Evolutionary conservation across 2,888 invertebrate species (phyloP).

Genomic region (Asteroscopus sphinx): DNA sequence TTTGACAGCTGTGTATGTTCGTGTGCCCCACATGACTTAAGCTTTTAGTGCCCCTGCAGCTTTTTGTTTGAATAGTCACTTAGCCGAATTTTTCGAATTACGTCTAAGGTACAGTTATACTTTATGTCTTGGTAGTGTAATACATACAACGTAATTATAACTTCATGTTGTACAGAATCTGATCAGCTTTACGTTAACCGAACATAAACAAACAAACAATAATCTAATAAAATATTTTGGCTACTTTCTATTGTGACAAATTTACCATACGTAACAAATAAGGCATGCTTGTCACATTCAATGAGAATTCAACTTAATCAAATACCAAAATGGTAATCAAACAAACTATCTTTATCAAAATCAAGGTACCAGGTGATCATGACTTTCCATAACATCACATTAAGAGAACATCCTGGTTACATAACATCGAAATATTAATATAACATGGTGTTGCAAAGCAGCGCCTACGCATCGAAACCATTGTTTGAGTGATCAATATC

Average conservation of each 20-base stretch:
- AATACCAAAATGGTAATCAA: not conserved
- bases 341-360: slow-evolving; percentile 22
- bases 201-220: too few species aligned
- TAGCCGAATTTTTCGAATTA: too few species aligned
- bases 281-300: not conserved
- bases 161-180: too few species aligned
- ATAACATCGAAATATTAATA: slow-evolving; percentile 50
- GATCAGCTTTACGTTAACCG: too few species aligned
- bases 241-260: not conserved
- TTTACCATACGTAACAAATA: not conserved
- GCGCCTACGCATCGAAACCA: slow-evolving; percentile 54
- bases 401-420: slow-evolving; percentile 50
- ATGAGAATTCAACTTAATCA: not conserved
- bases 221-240: too few species aligned
- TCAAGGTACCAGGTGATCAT: slow-evolving; percentile 42
- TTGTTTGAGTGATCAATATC: slow-evolving; percentile 60
- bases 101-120: too few species aligned
- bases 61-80: too few species aligned
- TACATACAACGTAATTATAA: too few species aligned
- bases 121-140: too few species aligned
- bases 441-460: slow-evolving; percentile 50
- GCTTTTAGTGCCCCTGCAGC: too few species aligned
- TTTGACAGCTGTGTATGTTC: slow-evolving; percentile 25
- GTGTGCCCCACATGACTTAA: not conserved
- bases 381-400: slow-evolving; percentile 17